Percentiles rank a stretch among this genome's conserved stretches.
Evolutionary conservation across 2,797 vertebrate species (phyloP).

Genomic region (Liparis tanakae): DNA sequence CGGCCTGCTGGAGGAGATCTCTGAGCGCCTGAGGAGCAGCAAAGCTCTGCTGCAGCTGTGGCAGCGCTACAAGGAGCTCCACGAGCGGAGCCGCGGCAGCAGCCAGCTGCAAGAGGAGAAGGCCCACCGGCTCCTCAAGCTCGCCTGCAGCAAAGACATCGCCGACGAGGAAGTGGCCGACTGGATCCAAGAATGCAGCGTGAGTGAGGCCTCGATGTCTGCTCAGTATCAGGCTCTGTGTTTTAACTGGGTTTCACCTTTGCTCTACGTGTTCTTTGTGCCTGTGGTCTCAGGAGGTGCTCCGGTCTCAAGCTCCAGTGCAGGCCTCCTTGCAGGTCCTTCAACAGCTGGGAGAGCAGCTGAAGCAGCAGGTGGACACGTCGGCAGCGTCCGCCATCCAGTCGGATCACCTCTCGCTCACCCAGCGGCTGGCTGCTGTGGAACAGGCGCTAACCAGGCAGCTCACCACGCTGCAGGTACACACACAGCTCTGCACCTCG

Average conservation of each 20-base stretch:
- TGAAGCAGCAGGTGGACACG: slow-evolving; percentile 92
- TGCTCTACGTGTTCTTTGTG: background rate
- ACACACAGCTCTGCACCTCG: background rate
- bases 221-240: no score
- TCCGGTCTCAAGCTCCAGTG: slow-evolving; percentile 81
- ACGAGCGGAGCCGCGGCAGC: slow-evolving; percentile 80
- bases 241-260: no score
- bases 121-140: slow-evolving; percentile 86
- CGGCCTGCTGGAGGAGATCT: slow-evolving; percentile 90
- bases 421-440: slow-evolving; percentile 83
- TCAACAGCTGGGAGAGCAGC: slow-evolving; percentile 90
- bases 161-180: slow-evolving; percentile 88
- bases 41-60: slow-evolving; percentile 92
- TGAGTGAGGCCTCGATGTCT: slow-evolving; percentile 68
- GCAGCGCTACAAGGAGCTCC: slow-evolving; percentile 91
- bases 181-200: slow-evolving; percentile 91
- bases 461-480: slow-evolving; percentile 90
- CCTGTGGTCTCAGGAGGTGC: slow-evolving; percentile 83
- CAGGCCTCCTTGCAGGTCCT: slow-evolving; percentile 90
- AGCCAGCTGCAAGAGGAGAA: slow-evolving; percentile 86
- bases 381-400: slow-evolving; percentile 91
- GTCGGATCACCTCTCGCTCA: slow-evolving; percentile 89
- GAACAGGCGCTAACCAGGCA: slow-evolving; percentile 90
- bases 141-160: slow-evolving; percentile 86
- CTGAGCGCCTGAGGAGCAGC: slow-evolving; percentile 89